These are phyloP conservation scores for Notamacropus eugenii DNA, from an alignment of 2,797 vertebrate species.

Conservation along the genomic window DNA sequence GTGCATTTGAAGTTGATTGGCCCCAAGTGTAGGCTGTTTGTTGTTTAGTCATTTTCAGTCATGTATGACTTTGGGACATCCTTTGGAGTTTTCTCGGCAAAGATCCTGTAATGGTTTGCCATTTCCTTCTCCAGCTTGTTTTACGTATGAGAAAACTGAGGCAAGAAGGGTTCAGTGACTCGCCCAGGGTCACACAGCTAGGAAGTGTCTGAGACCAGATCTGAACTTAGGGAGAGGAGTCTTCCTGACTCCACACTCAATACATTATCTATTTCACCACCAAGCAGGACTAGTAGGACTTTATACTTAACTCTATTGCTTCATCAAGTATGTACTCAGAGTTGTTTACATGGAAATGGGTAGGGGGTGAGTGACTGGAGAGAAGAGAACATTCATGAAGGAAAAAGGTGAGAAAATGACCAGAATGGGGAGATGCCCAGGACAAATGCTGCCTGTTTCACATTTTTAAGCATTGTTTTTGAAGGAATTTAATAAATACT, in stretches of 20 bases:
- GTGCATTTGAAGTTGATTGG: background rate
- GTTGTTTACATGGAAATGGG: background rate
- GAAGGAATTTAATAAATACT: background rate
- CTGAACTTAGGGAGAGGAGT: background rate
- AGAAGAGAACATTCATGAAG: background rate
- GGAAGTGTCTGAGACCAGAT: background rate
- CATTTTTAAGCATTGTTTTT: background rate
- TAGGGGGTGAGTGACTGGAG: background rate
- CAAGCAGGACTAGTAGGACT: background rate
- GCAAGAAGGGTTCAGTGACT: background rate
- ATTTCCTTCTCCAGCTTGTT: background rate
- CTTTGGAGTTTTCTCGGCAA: background rate
- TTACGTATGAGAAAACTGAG: background rate
- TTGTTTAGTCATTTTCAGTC: background rate
- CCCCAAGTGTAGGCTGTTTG: background rate
- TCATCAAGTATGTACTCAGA: background rate
- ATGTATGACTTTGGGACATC: background rate
- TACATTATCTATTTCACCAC: background rate
- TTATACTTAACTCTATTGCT: background rate
- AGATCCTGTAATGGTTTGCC: background rate
- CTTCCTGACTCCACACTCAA: background rate
- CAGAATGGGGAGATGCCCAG: background rate
- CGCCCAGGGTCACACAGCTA: background rate
- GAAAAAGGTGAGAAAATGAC: background rate
- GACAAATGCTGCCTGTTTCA: background rate